A percentile compares a stretch with the other conserved stretches of the same genome.
Conservation (phyloP, 2,797 vertebrate genomes). For the Nannoperca australis region DNA sequence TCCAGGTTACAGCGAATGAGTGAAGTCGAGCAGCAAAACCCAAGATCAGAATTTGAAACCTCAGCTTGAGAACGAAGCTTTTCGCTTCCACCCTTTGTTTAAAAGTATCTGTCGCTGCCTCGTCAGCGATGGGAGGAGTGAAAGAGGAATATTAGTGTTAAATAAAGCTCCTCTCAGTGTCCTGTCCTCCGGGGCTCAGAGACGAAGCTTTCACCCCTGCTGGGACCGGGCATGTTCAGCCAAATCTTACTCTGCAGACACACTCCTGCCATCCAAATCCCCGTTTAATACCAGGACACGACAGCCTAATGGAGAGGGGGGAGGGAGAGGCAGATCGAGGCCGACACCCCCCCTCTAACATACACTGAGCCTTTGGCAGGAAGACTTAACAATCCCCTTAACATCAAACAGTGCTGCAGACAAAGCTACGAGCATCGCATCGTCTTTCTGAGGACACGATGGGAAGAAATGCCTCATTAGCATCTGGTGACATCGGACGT, state of each 20-base stretch:
- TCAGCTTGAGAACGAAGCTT: neutral
- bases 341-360: neutral
- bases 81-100: neutral
- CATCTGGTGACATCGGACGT: too few relatives aligned
- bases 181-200: slow-evolving; percentile 29
- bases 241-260: slow-evolving; percentile 66
- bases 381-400: slow-evolving; percentile 41
- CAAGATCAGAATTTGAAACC: neutral
- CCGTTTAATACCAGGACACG: slow-evolving; percentile 60
- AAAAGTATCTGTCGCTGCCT: neutral
- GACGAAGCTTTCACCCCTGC: slow-evolving; percentile 37
- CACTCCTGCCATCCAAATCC: slow-evolving; percentile 64
- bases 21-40: neutral
- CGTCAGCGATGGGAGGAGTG: slow-evolving; percentile 1
- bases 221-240: slow-evolving; percentile 38
- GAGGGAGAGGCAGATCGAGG: neutral
- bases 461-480: neutral
- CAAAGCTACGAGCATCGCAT: slow-evolving; percentile 13
- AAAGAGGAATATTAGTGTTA: neutral
- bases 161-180: slow-evolving; percentile 41
- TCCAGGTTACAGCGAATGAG: neutral
- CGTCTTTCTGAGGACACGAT: neutral
- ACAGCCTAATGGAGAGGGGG: slow-evolving; percentile 53
- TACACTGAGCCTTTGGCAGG: slow-evolving; percentile 41
- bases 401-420: slow-evolving; percentile 31